Conservation (phyloP, 2,113 vertebrate genomes). For the Pteropus alecto region DNA sequence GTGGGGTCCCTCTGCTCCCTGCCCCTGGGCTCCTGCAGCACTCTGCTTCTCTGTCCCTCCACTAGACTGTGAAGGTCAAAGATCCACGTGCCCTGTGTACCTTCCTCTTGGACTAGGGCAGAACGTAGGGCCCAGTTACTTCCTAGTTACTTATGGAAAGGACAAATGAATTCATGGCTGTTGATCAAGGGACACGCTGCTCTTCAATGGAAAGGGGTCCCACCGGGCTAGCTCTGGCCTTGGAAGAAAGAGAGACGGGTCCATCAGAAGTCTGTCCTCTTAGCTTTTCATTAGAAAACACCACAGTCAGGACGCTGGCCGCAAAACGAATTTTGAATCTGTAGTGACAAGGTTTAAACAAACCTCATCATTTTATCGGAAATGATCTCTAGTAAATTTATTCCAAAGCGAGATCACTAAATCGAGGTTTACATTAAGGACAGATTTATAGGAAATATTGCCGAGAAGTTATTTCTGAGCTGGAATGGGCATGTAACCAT, state of each 20-base stretch:
- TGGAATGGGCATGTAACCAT: neutral
- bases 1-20: accelerated
- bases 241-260: neutral
- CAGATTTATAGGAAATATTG: neutral
- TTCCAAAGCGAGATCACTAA: neutral
- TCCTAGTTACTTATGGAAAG: neutral
- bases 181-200: accelerated
- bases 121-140: neutral
- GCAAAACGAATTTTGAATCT: neutral
- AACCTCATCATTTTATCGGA: neutral
- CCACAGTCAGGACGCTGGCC: neutral
- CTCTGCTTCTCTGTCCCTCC: neutral
- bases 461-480: neutral
- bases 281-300: neutral
- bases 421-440: neutral
- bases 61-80: neutral
- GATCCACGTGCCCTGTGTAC: too few species aligned
- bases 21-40: too few species aligned
- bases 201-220: neutral
- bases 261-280: neutral
- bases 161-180: neutral
- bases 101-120: too few species aligned
- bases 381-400: neutral
- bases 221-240: neutral
- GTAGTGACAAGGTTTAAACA: neutral